Base-by-base conservation (phyloP, 2,797 vertebrate species). In the Diceros bicornis region DNA sequence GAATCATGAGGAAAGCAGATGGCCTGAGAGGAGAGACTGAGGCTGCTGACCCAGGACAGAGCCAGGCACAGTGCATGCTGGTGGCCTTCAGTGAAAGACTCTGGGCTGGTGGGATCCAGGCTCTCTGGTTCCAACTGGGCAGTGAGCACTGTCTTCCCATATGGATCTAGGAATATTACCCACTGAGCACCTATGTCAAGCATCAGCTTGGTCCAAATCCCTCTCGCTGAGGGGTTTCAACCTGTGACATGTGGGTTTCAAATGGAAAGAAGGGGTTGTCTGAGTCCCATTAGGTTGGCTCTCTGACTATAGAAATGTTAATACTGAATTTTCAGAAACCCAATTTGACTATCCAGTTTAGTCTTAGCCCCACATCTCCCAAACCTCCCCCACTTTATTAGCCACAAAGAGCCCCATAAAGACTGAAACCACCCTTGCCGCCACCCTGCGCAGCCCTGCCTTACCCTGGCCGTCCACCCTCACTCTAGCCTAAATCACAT, bases 261-360 rank as follows among this genome's bases (percentile, higher is more conserved):
- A 18, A 61, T 18, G 61, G 21, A 83, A 91, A 84, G 13, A 41
- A 59, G 29, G 29, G 18, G 1, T n/a, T 57, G 17, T 25, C 44
- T 32, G 41, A n/a, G n/a, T 11, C 20, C 50, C 21, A 7, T n/a
- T 37, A 21, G 0, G 0, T 32, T 16, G 32, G 16, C 32, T 59
- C 7, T 25, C 32, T 71, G 41, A 20, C 32, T 57, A 0, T 8
- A 41, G 4, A 61, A 55, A 37, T 4, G 4, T 27, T 62, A 61
- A 61, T 4, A 16, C 21, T 27, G 21, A 8, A 13, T 57, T 68
- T 91, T 69, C 75, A 83, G 68, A 71, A 61, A 64, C 64, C 3
- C 3, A 0, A 1, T 18, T 27, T 55, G 41, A 18, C 64, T 37
- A 1, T n/a, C 23, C 16, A 11, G 21, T 17, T 44, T n/a, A 14